A percentile compares a stretch with the other conserved stretches of the same genome.
Evolutionary conservation across 2,888 invertebrate species (phyloP).

Genomic region (Drepanosiphum platanoidis): DNA sequence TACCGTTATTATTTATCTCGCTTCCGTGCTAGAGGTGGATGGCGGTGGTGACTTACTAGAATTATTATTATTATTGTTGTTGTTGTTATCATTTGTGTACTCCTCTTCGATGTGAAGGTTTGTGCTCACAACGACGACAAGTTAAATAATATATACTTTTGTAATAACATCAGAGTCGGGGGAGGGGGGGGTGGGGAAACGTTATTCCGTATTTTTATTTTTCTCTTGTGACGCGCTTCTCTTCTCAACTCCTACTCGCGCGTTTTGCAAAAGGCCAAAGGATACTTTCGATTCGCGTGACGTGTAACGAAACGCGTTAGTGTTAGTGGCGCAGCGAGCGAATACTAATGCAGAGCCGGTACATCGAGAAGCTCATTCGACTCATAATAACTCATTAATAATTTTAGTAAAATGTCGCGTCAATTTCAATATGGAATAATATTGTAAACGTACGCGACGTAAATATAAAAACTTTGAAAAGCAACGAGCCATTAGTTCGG

Average conservation of each 20-base stretch:
- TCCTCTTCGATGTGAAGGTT: too few species aligned
- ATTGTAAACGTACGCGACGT: neutral
- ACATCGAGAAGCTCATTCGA: too few species aligned
- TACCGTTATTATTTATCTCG: neutral
- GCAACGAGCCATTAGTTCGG: neutral
- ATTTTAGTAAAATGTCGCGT: too few species aligned
- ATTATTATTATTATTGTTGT: neutral
- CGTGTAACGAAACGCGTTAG: neutral
- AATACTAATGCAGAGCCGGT: neutral
- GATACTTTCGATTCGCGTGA: neutral
- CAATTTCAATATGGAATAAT: neutral
- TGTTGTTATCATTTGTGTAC: neutral
- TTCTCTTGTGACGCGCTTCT: too few species aligned
- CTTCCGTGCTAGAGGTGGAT: neutral
- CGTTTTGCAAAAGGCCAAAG: neutral
- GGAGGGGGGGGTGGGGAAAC: neutral
- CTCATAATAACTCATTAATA: too few species aligned
- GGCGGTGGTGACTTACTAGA: neutral
- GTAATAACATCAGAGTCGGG: neutral
- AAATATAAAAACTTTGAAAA: neutral
- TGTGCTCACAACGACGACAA: neutral
- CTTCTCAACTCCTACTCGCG: neutral
- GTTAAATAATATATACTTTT: neutral
- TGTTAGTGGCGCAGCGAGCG: neutral
- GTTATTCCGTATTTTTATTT: neutral